Evolutionary conservation across 2,888 invertebrate species (phyloP).

Genomic region (Agrochola lychnidis): DNA sequence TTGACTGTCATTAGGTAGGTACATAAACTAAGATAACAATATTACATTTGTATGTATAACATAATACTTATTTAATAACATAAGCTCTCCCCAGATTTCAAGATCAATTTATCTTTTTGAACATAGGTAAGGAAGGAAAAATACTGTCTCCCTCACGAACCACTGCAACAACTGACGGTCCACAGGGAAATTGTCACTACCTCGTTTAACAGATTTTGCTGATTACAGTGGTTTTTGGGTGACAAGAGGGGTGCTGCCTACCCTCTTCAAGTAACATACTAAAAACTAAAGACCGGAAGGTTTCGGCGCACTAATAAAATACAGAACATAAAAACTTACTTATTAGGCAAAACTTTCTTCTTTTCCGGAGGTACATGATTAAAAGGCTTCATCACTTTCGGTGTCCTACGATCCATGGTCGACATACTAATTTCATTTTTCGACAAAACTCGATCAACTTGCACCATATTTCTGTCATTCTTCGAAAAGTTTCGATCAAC

Average conservation of each 20-base stretch:
- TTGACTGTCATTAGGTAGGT: background rate
- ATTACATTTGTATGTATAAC: background rate
- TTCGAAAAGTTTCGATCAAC: slow-evolving; percentile 16
- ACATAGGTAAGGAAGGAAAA: background rate
- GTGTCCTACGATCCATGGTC: slow-evolving; percentile 45
- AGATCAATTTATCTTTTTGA: slow-evolving; percentile 9
- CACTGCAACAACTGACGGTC: background rate
- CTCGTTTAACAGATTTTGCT: background rate
- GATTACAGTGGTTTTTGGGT: background rate
- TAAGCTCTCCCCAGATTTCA: slow-evolving; percentile 14
- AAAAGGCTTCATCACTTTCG: slow-evolving; percentile 42
- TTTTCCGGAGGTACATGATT: slow-evolving; percentile 44
- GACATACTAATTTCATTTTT: slow-evolving; percentile 41
- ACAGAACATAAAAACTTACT: slow-evolving; percentile 43
- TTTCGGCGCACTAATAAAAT: background rate
- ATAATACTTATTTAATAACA: slow-evolving; percentile 27
- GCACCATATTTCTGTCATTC: background rate
- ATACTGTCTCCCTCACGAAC: background rate
- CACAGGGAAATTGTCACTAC: background rate
- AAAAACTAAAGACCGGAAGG: background rate
- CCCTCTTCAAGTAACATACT: background rate
- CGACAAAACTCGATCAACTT: slow-evolving; percentile 35
- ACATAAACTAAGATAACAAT: slow-evolving; percentile 34
- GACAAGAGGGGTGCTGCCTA: background rate
- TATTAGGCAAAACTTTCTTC: slow-evolving; percentile 43